Conservation (phyloP, 2,888 invertebrate genomes). For the Cartodere bifasciata region DNA sequence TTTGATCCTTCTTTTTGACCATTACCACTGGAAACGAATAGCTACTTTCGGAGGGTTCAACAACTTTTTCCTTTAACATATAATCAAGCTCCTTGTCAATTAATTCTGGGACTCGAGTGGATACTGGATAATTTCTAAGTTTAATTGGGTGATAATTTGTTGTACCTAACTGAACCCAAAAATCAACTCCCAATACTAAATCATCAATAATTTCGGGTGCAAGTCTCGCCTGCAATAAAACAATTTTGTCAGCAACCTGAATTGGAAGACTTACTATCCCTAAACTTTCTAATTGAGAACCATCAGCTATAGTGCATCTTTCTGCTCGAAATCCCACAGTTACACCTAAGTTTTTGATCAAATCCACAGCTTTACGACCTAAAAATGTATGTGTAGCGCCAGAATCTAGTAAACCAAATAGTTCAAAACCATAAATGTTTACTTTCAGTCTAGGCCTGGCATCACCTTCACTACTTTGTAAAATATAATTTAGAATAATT, state of each 20-base stretch:
- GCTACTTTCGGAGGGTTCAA: too few relatives aligned
- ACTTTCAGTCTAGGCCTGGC: constrained; percentile 3
- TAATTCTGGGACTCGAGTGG: constrained; percentile 1
- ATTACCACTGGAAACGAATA: too few relatives aligned
- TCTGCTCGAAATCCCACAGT: not conserved
- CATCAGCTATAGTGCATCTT: constrained; percentile 6
- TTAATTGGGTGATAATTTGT: constrained; percentile 3
- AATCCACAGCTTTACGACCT: constrained; percentile 3
- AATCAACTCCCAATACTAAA: constrained; percentile 5
- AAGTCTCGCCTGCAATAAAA: constrained; percentile 1
- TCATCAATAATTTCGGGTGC: constrained; percentile 1
- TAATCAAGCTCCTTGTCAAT: constrained; percentile 3
- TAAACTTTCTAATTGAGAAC: not conserved
- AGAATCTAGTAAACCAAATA: constrained; percentile 4
- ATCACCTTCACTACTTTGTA: constrained; percentile 1
- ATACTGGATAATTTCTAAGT: constrained; percentile 4
- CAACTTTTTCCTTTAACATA: too few relatives aligned
- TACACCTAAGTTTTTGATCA: constrained; percentile 4
- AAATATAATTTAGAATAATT: constrained; percentile 5
- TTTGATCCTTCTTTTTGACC: too few relatives aligned
- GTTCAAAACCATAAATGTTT: constrained; percentile 3
- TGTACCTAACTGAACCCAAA: constrained; percentile 4
- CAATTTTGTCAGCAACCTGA: constrained; percentile 2
- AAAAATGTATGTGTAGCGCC: constrained; percentile 4
- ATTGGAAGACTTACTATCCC: constrained; percentile 2